Percentiles rank a stretch among this genome's conserved stretches.
phyloP scores from a whole-genome alignment of 2,113 vertebrate genomes.

The Rhodinocichla rosea region DNA sequence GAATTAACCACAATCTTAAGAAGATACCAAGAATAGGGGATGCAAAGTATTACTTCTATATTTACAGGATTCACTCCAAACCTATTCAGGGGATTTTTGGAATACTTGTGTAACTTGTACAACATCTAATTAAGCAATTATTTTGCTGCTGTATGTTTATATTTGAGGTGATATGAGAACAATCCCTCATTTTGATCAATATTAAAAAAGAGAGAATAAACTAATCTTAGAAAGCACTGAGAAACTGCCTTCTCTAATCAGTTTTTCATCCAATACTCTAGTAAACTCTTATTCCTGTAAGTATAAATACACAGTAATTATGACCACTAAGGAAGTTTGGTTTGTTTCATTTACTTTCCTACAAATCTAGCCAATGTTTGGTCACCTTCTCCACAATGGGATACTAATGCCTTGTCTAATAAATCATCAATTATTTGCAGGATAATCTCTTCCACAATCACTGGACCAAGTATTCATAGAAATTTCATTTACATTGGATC shows the following conservation, averaged over 20 bases:
- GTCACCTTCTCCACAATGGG: background rate
- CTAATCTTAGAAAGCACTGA: background rate
- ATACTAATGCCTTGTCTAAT: background rate
- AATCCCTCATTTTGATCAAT: background rate
- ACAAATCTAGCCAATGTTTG: background rate
- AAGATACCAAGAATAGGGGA: background rate
- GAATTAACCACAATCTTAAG: background rate
- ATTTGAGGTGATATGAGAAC: background rate
- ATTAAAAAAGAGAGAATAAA: background rate
- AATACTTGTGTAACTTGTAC: background rate
- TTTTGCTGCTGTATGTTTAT: background rate
- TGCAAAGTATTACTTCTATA: background rate
- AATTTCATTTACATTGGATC: background rate
- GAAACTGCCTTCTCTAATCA: background rate
- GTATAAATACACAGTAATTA: background rate
- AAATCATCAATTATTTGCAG: background rate
- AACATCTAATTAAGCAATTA: background rate
- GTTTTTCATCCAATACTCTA: background rate
- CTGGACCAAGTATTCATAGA: background rate
- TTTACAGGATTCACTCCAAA: background rate
- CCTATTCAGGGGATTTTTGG: background rate
- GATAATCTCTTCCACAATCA: background rate
- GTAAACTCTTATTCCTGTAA: background rate
- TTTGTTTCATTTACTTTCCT: background rate
- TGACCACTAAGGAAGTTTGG: background rate